Conservation (phyloP, 2,888 invertebrate species). For the Caenorhabditis uteleia region DNA sequence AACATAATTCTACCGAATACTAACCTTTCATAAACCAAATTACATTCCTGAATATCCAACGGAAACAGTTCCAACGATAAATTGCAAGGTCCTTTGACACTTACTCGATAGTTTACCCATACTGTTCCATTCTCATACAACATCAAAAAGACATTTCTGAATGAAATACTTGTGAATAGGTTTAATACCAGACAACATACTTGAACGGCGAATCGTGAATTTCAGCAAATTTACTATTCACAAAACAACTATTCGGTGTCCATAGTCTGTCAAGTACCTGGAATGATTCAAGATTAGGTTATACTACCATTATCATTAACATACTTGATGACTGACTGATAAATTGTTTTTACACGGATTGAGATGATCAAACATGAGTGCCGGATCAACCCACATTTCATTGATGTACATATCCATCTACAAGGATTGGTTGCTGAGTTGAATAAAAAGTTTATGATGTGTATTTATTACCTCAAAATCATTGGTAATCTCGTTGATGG, state of each 20-base stretch:
- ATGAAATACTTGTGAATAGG: not conserved
- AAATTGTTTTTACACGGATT: conserved; percentile 69
- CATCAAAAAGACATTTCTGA: conserved; percentile 64
- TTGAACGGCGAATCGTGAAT: conserved; percentile 69
- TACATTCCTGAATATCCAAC: conserved; percentile 66
- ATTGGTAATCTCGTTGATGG: conserved; percentile 68
- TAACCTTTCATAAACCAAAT: conserved; percentile 62
- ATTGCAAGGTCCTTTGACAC: conserved; percentile 68
- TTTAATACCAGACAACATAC: conserved; percentile 18
- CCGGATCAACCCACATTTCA: conserved; percentile 68
- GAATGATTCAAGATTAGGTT: conserved; percentile 7
- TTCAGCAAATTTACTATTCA: conserved; percentile 67
- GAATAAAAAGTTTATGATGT: too few relatives aligned
- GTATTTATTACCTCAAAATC: conserved; percentile 69
- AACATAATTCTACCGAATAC: conserved; percentile 5
- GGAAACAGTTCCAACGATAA: conserved; percentile 65
- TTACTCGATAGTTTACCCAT: conserved; percentile 69
- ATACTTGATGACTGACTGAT: conserved; percentile 66
- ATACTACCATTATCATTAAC: too few relatives aligned
- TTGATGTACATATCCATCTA: conserved; percentile 70
- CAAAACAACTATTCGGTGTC: conserved; percentile 64
- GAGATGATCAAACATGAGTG: conserved; percentile 64
- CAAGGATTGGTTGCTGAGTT: not conserved
- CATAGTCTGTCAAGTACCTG: conserved; percentile 56
- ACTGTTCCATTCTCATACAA: conserved; percentile 65